phyloP scores from a whole-genome alignment of 2,888 invertebrate genomes.

The Cetonia aurata region DNA sequence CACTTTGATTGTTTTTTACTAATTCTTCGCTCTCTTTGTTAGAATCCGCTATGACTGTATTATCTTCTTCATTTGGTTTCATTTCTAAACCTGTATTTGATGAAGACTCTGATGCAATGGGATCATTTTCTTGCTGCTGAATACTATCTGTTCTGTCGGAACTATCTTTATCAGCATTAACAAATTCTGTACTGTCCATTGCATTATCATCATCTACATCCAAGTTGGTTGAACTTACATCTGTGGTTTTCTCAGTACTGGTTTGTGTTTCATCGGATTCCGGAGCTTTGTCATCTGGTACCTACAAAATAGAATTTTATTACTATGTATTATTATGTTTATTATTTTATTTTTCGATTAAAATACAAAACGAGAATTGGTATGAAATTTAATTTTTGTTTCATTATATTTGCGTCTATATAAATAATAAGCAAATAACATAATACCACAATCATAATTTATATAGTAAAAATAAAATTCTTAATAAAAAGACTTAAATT shows the following conservation, averaged over 20 bases:
- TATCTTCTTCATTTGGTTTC: constrained; percentile 54
- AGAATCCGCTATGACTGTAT: constrained; percentile 50
- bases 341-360: neutral
- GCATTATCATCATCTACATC: constrained; percentile 27
- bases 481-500: no score
- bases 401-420: no score
- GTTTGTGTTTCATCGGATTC: neutral
- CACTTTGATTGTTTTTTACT: constrained; percentile 8
- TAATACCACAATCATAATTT: no score
- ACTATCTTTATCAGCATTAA: constrained; percentile 31
- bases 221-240: constrained; percentile 45
- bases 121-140: constrained; percentile 41
- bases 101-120: constrained; percentile 42
- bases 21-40: constrained; percentile 24
- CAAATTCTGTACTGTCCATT: constrained; percentile 39
- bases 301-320: constrained; percentile 14
- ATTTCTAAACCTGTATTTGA: constrained; percentile 41
- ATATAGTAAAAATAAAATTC: no score
- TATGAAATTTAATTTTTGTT: no score
- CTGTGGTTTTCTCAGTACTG: neutral
- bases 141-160: constrained; percentile 37
- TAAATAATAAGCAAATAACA: neutral
- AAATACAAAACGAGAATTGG: no score
- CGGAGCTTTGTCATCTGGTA: constrained; percentile 1
- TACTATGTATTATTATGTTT: neutral